A percentile compares a stretch with the other conserved stretches of the same genome.
phyloP scores from a whole-genome alignment of 1,140 invertebrate species.

The fruit fly (Drosophila melanogaster) region Release_6_plus_ISO1_MT NT_033779.5:16532501-16533000 shows the following conservation, averaged over 20 bases:
- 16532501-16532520: no score
- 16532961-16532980: conserved; percentile 82
- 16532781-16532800: conserved; percentile 16
- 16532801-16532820: conserved; percentile 43
- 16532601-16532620: conserved; percentile 1
- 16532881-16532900: conserved; percentile 77
- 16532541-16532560: no score
- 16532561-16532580: neutral
- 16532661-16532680: conserved; percentile 49
- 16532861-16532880: conserved; percentile 80
- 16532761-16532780: conserved; percentile 54
- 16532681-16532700: conserved; percentile 11
- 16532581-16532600: neutral
- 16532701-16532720: conserved; percentile 39
- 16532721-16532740: conserved; percentile 50
- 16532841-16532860: conserved; percentile 73
- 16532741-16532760: conserved; percentile 55
- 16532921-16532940: conserved; percentile 55
- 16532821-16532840: conserved; percentile 61
- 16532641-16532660: conserved; percentile 63
- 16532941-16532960: conserved; percentile 83
- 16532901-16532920: conserved; percentile 38
- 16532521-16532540: no score
- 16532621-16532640: conserved; percentile 24
- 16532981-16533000: conserved; percentile 75